Evolutionary conservation across 2,888 invertebrate species (phyloP).

Genomic region (Aplocera efformata): DNA sequence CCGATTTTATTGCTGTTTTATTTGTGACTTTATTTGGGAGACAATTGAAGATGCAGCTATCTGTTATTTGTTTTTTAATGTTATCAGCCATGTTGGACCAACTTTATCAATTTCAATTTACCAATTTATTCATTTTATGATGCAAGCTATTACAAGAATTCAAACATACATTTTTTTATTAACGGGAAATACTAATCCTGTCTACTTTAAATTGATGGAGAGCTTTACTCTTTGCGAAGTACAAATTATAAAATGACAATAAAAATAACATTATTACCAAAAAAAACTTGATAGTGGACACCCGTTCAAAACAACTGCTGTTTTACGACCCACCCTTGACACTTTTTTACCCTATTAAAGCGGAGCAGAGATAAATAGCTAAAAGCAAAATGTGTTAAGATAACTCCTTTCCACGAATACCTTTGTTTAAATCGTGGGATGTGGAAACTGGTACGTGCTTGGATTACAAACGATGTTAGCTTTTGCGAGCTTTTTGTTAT

Average conservation of each 20-base stretch:
- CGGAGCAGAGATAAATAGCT: conserved; percentile 1
- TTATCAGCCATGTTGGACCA: not conserved
- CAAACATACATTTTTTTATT: no score
- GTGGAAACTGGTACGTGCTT: conserved; percentile 23
- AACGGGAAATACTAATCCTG: no score
- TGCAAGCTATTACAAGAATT: no score
- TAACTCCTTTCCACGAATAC: conserved; percentile 25
- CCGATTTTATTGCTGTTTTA: conserved; percentile 64
- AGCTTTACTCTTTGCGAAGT: no score
- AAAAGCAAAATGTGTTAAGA: conserved; percentile 16
- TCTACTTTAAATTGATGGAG: no score
- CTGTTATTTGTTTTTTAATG: no score
- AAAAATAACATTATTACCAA: no score
- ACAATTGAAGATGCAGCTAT: conserved; percentile 50
- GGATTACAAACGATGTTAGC: conserved; percentile 10
- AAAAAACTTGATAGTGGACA: conserved; percentile 4
- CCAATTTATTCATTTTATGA: no score
- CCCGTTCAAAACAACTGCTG: conserved; percentile 1
- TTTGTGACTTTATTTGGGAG: conserved; percentile 65
- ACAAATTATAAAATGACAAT: no score
- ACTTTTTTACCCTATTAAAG: conserved; percentile 8
- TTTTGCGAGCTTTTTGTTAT: no score
- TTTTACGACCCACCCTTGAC: conserved; percentile 13
- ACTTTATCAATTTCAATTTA: no score
- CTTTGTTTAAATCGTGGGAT: conserved; percentile 24